Evolutionary conservation across 2,113 vertebrate genomes (phyloP).

Genomic region (Heliornis fulica): DNA sequence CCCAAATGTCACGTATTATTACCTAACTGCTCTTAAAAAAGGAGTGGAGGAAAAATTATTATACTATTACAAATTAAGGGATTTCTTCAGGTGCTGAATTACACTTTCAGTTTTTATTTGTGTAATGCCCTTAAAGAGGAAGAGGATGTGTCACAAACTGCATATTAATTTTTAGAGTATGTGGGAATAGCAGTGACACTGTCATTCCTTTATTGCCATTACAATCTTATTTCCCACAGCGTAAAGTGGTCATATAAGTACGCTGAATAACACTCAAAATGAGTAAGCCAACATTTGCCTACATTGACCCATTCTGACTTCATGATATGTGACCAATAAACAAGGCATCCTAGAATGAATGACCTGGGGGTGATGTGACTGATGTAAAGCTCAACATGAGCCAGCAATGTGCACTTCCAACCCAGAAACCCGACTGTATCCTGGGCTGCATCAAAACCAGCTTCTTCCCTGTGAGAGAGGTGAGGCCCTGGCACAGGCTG

Average conservation of each 20-base stretch:
- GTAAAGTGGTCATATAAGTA: not conserved
- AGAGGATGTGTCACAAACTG: not conserved
- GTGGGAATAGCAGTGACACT: not conserved
- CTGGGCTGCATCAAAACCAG: too few species aligned
- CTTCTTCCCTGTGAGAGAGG: too few species aligned
- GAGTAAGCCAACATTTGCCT: not conserved
- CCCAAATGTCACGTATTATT: not conserved
- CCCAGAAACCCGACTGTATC: too few species aligned
- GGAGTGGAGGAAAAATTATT: not conserved
- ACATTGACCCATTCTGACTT: not conserved
- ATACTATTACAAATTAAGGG: not conserved
- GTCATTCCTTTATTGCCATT: not conserved
- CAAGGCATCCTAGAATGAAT: not conserved
- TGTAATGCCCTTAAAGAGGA: not conserved
- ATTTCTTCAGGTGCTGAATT: not conserved
- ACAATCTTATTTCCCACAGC: not conserved
- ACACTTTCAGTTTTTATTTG: not conserved
- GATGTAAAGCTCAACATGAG: too few species aligned
- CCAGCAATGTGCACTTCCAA: too few species aligned
- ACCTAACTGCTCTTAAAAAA: not conserved
- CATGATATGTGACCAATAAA: rapidly evolving
- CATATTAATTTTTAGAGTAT: not conserved
- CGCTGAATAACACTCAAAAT: not conserved
- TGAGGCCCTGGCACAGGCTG: too few species aligned
- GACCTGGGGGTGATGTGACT: too few species aligned